These are phyloP conservation scores for Crepidodera aurea DNA, from an alignment of 2,888 invertebrate genomes.

Conservation along the genomic window DNA sequence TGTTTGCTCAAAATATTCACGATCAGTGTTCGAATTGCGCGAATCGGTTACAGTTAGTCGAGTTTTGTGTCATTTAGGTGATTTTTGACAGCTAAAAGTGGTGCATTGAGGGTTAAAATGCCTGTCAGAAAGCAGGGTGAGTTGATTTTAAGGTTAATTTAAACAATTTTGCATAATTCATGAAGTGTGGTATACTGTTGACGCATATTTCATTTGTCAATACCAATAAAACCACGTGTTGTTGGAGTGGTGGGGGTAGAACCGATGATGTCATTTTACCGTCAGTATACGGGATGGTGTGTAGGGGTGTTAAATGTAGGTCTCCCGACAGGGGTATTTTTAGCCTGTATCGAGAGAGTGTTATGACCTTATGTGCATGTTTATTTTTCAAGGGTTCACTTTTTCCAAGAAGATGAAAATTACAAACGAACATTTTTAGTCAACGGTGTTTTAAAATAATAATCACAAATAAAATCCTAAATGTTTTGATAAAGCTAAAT, in stretches of 20 bases:
- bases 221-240: constrained; percentile 42
- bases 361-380: too few relatives aligned
- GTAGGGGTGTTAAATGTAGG: neutral
- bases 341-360: neutral
- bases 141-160: constrained; percentile 52
- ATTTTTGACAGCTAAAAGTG: constrained; percentile 35
- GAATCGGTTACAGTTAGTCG: constrained; percentile 9
- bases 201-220: constrained; percentile 36
- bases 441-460: too few relatives aligned
- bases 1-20: constrained; percentile 29
- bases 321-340: neutral
- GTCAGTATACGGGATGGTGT: constrained; percentile 23
- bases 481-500: too few relatives aligned
- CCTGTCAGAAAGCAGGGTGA: constrained; percentile 81
- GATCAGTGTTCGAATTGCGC: neutral
- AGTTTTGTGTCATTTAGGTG: constrained; percentile 36
- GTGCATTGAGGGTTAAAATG: constrained; percentile 62
- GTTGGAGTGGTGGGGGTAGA: constrained; percentile 34
- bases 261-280: constrained; percentile 14
- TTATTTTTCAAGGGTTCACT: too few relatives aligned
- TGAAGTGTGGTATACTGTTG: constrained; percentile 11
- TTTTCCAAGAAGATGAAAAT: too few relatives aligned
- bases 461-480: too few relatives aligned
- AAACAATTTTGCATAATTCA: constrained; percentile 9
- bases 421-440: too few relatives aligned